These are phyloP conservation scores for Synanceia verrucosa DNA, from an alignment of 2,797 vertebrate genomes.

Conservation along the genomic window DNA sequence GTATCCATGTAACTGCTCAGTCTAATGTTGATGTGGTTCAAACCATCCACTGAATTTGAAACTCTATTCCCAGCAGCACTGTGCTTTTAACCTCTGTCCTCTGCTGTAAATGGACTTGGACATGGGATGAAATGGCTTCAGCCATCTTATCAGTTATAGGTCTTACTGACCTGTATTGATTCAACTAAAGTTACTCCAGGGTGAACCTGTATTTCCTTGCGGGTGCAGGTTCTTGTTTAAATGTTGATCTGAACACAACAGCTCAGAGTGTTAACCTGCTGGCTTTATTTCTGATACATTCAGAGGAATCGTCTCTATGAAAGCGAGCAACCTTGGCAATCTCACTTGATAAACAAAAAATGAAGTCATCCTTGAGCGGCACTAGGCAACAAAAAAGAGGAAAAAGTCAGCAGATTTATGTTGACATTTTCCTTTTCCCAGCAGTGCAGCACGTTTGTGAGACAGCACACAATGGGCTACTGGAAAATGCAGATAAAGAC, in stretches of 20 bases:
- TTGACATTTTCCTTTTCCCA: slow-evolving; percentile 36
- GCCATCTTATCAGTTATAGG: slow-evolving; percentile 4
- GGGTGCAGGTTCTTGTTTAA: not conserved
- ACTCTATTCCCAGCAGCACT: slow-evolving; percentile 7
- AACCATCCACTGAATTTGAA: slow-evolving; percentile 19
- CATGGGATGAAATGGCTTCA: too few species aligned
- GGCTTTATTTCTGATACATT: slow-evolving; percentile 11
- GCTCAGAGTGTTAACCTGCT: not conserved
- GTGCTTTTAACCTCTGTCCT: slow-evolving; percentile 49
- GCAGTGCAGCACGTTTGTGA: slow-evolving; percentile 20
- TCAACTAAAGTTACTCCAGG: slow-evolving; percentile 27
- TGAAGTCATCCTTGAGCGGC: slow-evolving; percentile 29
- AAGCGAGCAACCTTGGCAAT: slow-evolving; percentile 14
- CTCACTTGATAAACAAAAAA: slow-evolving; percentile 33
- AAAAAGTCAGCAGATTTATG: slow-evolving; percentile 35
- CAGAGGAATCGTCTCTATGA: slow-evolving; percentile 13
- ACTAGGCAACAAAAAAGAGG: slow-evolving; percentile 14
- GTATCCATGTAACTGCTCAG: not conserved
- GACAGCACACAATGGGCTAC: slow-evolving; percentile 41
- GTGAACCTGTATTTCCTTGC: not conserved
- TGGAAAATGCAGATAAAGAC: slow-evolving; percentile 50
- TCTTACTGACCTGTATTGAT: slow-evolving; percentile 41
- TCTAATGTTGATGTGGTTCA: not conserved
- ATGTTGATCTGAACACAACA: not conserved
- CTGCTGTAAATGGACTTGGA: slow-evolving; percentile 42